Conservation (phyloP, 2,888 invertebrate species). For the Chrysomela aeneicollis region DNA sequence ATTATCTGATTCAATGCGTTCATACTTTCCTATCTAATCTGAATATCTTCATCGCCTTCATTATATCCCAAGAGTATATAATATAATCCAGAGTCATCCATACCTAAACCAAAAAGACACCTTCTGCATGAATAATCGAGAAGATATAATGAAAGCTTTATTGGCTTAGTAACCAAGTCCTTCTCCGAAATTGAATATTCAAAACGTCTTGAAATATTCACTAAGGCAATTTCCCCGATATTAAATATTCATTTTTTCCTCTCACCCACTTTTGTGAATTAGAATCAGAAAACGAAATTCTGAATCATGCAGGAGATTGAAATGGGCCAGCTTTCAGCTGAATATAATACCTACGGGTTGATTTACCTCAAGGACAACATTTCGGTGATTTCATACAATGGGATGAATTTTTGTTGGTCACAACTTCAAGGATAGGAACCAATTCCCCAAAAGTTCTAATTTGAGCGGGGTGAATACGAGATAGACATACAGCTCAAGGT, state of each 20-base stretch:
- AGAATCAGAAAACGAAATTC: not conserved
- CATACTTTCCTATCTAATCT: not conserved
- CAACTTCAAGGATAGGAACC: no score
- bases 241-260: not conserved
- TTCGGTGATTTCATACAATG: no score
- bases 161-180: constrained; percentile 5
- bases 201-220: not conserved
- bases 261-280: not conserved
- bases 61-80: not conserved
- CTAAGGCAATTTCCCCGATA: not conserved
- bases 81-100: not conserved
- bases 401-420: no score
- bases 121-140: not conserved
- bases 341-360: no score
- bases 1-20: no score
- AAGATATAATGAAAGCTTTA: not conserved
- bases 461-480: no score
- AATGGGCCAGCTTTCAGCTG: no score
- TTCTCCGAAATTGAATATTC: not conserved
- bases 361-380: no score
- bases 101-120: not conserved
- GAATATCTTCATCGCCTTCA: not conserved
- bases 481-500: no score
- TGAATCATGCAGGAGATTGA: not conserved
- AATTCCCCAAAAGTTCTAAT: no score